Evolutionary conservation across 2,888 invertebrate species (phyloP), one percentile per base, ranked within the genome.

Genomic region (Hanleya hanleyi): DNA sequence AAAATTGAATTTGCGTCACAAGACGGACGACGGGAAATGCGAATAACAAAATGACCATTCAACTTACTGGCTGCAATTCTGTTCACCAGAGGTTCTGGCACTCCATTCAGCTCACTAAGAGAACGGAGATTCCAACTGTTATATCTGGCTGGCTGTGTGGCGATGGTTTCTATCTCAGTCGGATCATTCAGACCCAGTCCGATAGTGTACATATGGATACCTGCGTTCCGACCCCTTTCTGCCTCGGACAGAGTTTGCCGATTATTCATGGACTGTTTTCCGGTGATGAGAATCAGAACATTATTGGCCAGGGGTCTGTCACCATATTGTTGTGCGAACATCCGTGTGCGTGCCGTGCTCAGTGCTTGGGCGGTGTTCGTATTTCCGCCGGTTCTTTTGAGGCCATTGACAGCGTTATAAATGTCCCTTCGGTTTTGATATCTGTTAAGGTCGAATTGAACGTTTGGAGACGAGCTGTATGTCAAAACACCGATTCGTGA

Each of bases 251-350:
- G 12, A 4, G 57, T 57, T 22, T 26, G 4, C 32, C 32, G 18
- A 15, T 37, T n/a, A 15, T 37, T 35, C n/a, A 64, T 18, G 5
- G 64, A 64, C 9, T 64, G 37, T 7, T 77, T 77, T 26, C 84
- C 86, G 9, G 87, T 86, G 50, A 87, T 69, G 29, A 86, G 61
- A 35, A 87, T 73, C 47, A 84, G 78, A 61, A 82, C 80, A 71
- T 87, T 86, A 35, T 80, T 79, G 32, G 84, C 83, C 65, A 73
- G 78, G 7, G 77, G 75, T 9, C 86, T 51, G 75, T 88, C 88
- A 6, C 88, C 88, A 29, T 77, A 76, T 12, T 65, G 38, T 1
- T 72, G 71, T 9, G 76, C 77, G 71, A 86, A 86, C 80, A 84
- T 84, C 26, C 70, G 67, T 5, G 69, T 78, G 5, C 84, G 71